phyloP scores from a whole-genome alignment of 1,140 invertebrate species.

The Copidosoma floridanum region DNA sequence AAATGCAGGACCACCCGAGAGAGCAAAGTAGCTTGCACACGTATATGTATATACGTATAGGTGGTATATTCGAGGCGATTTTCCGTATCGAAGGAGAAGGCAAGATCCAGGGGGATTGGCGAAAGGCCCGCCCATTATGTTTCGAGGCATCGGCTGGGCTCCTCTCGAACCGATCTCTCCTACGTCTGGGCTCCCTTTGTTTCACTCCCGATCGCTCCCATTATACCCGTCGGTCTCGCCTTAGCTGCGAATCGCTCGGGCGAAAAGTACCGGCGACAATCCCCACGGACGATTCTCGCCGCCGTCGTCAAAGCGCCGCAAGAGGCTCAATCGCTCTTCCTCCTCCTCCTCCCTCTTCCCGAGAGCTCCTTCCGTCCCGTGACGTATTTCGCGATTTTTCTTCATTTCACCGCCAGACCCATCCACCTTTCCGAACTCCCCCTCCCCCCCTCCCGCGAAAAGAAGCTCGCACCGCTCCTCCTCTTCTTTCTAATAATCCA shows the following conservation, averaged over 20 bases:
- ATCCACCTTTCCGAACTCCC: background rate
- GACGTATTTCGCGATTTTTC: slow-evolving; percentile 7
- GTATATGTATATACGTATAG: too few relatives aligned
- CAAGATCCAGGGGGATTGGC: too few relatives aligned
- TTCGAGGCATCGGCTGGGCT: background rate
- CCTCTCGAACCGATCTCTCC: background rate
- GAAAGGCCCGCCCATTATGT: too few relatives aligned
- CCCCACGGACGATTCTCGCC: slow-evolving; percentile 5
- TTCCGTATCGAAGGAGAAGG: background rate
- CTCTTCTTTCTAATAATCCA: background rate
- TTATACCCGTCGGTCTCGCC: background rate
- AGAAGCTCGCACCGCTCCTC: background rate
- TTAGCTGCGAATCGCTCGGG: background rate
- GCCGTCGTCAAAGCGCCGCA: background rate
- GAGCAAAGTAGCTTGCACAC: too few relatives aligned
- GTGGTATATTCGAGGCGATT: background rate
- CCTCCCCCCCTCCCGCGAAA: background rate
- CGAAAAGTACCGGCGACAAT: background rate
- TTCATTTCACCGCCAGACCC: slow-evolving; percentile 8
- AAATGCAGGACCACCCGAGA: background rate
- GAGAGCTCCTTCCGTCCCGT: background rate
- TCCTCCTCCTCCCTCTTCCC: background rate
- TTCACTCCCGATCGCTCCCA: background rate
- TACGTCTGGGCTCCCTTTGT: background rate
- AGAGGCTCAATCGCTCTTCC: slow-evolving; percentile 5